Percentiles rank a stretch among this genome's conserved stretches.
These are phyloP conservation scores for Alfaro cultratus DNA, from an alignment of 2,797 vertebrate genomes.

Conservation along the genomic window DNA sequence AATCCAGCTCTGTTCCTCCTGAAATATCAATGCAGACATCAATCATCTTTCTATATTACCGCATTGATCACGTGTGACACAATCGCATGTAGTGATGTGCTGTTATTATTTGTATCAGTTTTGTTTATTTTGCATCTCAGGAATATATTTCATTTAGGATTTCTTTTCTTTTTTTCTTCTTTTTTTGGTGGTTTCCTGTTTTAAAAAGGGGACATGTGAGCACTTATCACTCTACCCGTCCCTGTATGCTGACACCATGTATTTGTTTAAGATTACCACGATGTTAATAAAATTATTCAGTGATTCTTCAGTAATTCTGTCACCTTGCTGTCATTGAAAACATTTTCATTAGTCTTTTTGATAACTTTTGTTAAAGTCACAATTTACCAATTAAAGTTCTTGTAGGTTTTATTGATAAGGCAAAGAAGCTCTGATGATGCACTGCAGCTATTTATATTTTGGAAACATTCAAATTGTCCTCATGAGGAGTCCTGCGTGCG, in stretches of 20 bases:
- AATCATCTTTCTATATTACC: slow-evolving; percentile 46
- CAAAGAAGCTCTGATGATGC: slow-evolving; percentile 30
- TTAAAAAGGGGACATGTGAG: slow-evolving; percentile 56
- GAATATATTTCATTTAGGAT: slow-evolving; percentile 73
- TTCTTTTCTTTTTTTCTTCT: slow-evolving; percentile 23
- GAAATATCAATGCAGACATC: slow-evolving; percentile 55
- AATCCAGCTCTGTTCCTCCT: slow-evolving; percentile 41
- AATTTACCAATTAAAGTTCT: slow-evolving; percentile 17
- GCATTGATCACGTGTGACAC: slow-evolving; percentile 41
- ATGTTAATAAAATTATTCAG: slow-evolving; percentile 79
- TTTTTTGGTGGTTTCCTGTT: slow-evolving; percentile 51
- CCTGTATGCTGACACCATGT: slow-evolving; percentile 73
- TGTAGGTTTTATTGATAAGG: slow-evolving; percentile 8
- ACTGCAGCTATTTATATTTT: slow-evolving; percentile 15
- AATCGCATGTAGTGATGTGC: slow-evolving; percentile 43
- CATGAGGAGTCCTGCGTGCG: slow-evolving; percentile 12
- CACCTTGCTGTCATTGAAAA: slow-evolving; percentile 61
- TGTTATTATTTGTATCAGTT: slow-evolving; percentile 32
- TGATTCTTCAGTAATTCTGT: slow-evolving; percentile 75
- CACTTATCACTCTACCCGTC: slow-evolving; percentile 63
- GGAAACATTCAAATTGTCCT: slow-evolving; percentile 25
- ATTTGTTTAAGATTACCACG: slow-evolving; percentile 76
- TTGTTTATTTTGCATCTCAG: slow-evolving; percentile 80
- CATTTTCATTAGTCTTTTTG: slow-evolving; percentile 28
- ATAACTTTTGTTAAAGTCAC: slow-evolving; percentile 30